phyloP scores from a whole-genome alignment of 2,888 invertebrate species.

The Cerastis leucographa region DNA sequence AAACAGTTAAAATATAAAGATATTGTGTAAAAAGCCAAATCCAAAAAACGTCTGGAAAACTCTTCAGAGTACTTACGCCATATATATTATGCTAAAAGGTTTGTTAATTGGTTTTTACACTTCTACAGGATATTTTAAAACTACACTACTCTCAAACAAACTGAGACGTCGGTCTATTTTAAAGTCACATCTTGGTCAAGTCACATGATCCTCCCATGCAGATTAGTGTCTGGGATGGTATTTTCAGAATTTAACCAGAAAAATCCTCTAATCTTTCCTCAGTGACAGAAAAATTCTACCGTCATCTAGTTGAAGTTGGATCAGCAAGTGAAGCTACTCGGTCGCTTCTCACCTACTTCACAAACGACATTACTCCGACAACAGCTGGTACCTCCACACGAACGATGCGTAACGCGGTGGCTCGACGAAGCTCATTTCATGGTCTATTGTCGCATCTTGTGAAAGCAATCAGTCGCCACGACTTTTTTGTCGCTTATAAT shows the following conservation, averaged over 20 bases:
- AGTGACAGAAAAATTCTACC: not conserved
- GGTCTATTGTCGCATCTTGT: conserved; percentile 85
- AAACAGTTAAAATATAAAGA: too few relatives aligned
- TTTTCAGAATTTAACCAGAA: not conserved
- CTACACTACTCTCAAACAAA: not conserved
- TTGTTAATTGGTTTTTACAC: not conserved
- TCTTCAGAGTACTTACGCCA: not conserved
- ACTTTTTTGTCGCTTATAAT: conserved; percentile 80
- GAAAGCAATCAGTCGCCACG: conserved; percentile 81
- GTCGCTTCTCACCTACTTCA: conserved; percentile 13
- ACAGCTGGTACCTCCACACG: conserved; percentile 54
- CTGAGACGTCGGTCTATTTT: not conserved
- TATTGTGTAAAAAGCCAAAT: not conserved
- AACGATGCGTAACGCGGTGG: conserved; percentile 86
- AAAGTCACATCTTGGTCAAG: not conserved
- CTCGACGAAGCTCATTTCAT: conserved; percentile 85
- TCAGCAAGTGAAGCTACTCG: not conserved
- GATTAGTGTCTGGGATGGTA: not conserved
- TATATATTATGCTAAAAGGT: not conserved
- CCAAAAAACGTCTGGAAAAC: not conserved
- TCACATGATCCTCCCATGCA: not conserved
- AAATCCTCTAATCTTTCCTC: not conserved
- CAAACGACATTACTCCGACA: conserved; percentile 39
- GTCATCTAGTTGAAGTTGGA: not conserved
- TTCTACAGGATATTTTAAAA: not conserved